Evolutionary conservation across 2,888 invertebrate genomes (phyloP), one percentile per base, ranked within the genome.

Genomic region (Synergus japonicus): DNA sequence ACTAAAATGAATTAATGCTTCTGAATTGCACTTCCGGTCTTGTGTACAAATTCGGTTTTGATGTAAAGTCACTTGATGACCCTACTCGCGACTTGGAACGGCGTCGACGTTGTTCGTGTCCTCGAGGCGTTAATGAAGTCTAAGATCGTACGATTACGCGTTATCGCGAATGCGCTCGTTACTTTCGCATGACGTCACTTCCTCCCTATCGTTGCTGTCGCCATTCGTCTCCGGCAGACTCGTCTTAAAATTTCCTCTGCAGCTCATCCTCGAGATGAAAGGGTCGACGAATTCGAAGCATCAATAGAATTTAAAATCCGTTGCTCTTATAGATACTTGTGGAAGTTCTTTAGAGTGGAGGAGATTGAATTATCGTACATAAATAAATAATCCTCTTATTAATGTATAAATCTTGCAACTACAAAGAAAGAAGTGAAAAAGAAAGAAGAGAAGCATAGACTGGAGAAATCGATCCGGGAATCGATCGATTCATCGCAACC

Each of bases 141-240:
- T 89, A 89, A 88, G 89, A 89, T 89, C 85, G 84, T 83, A 83
- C 86, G 88, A 89, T 89, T 87, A 87, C 64, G 82, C 84, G 81
- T 85, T 88, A 87, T 88, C 88, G 87, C 86, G 83, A 84, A 79
- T 84, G 85, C 86, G 83, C 89, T 89, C 88, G 87, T 88, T 89
- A 87, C 87, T 88, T 87, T 88, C 83, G 86, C 88, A 79, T 88
- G 88, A 88, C 89, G 88, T 89, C 89, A 88, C 85, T 89, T 89
- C 88, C 89, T 88, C 87, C 80, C 84, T 85, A 78, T 86, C 87
- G 85, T 85, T 85, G 86, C 77, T 43, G 64, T 41, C 8, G 63
- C 4, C 63, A 60, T 63, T 64, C 43, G 76, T 64, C 63, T 60
- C 63, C 84, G 85, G 83, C 82, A 81, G 13, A 15, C 67, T 79